These are phyloP conservation scores for Rhagologus leucostigma DNA, from an alignment of 2,113 vertebrate species.

Conservation along the genomic window DNA sequence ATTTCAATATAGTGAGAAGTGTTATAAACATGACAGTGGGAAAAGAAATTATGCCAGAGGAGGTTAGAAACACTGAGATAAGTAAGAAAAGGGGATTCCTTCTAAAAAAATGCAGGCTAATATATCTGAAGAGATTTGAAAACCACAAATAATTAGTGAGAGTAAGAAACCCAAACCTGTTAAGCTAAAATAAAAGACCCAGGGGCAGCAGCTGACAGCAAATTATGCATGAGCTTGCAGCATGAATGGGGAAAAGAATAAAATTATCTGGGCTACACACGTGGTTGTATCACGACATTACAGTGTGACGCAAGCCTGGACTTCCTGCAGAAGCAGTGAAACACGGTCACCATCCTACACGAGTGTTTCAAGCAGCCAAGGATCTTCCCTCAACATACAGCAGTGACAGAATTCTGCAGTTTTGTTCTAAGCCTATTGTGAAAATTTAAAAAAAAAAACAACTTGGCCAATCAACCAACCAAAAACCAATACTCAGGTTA, in stretches of 20 bases:
- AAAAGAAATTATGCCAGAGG: conserved; percentile 56
- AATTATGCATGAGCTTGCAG: conserved; percentile 39
- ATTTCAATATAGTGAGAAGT: conserved; percentile 61
- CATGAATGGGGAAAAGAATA: conserved; percentile 1
- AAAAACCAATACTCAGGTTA: fast-evolving
- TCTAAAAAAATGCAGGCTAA: conserved; percentile 57
- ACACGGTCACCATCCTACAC: not conserved
- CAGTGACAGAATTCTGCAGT: not conserved
- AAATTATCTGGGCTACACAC: conserved; percentile 18
- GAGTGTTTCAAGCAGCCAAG: not conserved
- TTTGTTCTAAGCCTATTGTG: not conserved
- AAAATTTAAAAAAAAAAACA: not conserved
- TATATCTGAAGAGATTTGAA: conserved; percentile 50
- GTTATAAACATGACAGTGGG: conserved; percentile 65
- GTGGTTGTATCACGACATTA: not conserved
- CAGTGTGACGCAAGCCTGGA: not conserved
- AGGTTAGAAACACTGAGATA: conserved; percentile 64
- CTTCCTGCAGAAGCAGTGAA: not conserved
- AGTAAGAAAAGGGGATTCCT: conserved; percentile 61
- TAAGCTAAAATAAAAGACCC: conserved; percentile 55
- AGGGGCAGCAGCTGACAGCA: conserved; percentile 50
- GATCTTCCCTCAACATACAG: not conserved
- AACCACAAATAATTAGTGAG: conserved; percentile 54
- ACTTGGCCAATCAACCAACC: not conserved
- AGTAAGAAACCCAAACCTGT: conserved; percentile 27